Conservation (phyloP, 2,797 vertebrate genomes). For the Austrolebias charrua region DNA sequence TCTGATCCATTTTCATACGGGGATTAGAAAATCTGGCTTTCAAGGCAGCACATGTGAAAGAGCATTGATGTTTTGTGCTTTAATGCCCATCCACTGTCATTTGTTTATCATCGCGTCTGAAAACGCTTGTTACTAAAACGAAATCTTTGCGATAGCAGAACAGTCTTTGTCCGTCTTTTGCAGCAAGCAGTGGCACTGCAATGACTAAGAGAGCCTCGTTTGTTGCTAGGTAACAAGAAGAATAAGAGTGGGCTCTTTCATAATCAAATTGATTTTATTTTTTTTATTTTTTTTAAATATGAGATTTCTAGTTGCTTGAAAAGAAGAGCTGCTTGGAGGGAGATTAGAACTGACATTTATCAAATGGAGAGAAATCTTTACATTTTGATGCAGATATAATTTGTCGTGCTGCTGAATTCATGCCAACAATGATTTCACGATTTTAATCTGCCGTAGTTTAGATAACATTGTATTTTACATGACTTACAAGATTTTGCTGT, state of each 20-base stretch:
- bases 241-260: slow-evolving; percentile 80
- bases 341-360: slow-evolving; percentile 47
- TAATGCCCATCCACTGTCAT: background rate
- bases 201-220: slow-evolving; percentile 81
- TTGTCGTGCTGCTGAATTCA: background rate
- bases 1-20: slow-evolving; percentile 4
- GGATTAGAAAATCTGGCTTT: slow-evolving; percentile 5
- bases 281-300: slow-evolving; percentile 65
- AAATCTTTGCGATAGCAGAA: slow-evolving; percentile 51
- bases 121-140: slow-evolving; percentile 14
- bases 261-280: slow-evolving; percentile 78
- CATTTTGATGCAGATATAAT: slow-evolving; percentile 23
- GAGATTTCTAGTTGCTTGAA: slow-evolving; percentile 64
- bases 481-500: slow-evolving; percentile 3
- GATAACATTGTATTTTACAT: background rate
- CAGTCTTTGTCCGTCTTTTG: slow-evolving; percentile 61
- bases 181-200: slow-evolving; percentile 72
- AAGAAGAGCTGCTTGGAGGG: slow-evolving; percentile 47
- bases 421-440: background rate
- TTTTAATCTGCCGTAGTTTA: slow-evolving; percentile 24
- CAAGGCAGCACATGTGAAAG: background rate
- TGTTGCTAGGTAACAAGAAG: slow-evolving; percentile 88
- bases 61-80: background rate
- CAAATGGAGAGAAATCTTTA: slow-evolving; percentile 39
- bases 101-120: slow-evolving; percentile 20